These are phyloP conservation scores for Podarcis lilfordi DNA, from an alignment of 2,797 vertebrate species.

Conservation along the genomic window DNA sequence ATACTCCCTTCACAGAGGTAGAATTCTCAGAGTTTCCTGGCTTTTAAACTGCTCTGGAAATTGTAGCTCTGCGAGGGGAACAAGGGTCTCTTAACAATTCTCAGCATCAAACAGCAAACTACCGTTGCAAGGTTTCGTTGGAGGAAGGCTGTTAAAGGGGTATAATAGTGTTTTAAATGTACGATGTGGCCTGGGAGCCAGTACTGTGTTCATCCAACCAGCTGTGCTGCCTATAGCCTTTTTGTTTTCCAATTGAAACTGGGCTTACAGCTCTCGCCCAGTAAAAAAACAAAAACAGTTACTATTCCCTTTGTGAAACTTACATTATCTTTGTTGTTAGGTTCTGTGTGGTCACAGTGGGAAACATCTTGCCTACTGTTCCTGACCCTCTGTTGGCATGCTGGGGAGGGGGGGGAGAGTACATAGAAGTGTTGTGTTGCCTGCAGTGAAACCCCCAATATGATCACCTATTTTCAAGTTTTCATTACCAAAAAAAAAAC, in stretches of 20 bases:
- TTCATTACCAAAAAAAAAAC: not conserved
- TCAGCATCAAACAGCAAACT: too few species aligned
- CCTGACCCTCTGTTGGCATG: not conserved
- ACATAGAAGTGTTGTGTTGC: not conserved
- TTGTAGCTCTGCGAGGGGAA: too few species aligned
- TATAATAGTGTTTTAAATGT: too few species aligned
- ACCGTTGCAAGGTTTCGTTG: too few species aligned
- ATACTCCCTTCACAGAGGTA: too few species aligned
- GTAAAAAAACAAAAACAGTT: not conserved
- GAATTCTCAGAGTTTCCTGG: too few species aligned
- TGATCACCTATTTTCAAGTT: conserved; percentile 2
- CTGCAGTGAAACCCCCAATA: not conserved
- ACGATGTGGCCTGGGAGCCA: not conserved
- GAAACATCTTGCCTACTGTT: not conserved
- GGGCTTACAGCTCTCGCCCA: not conserved
- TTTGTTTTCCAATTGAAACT: not conserved
- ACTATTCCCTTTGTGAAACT: not conserved
- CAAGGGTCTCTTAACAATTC: too few species aligned
- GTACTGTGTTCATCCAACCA: not conserved
- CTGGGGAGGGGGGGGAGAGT: not conserved
- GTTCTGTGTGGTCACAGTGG: not conserved
- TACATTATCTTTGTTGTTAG: not conserved
- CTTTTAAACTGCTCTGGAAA: too few species aligned
- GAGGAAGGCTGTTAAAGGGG: too few species aligned
- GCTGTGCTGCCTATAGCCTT: not conserved